Percentiles rank a stretch among this genome's conserved stretches.
These are phyloP conservation scores for Sanderia malayensis DNA, from an alignment of 30 jellyfish, hydroid and myxozoan genomes.

Conservation along the genomic window DNA sequence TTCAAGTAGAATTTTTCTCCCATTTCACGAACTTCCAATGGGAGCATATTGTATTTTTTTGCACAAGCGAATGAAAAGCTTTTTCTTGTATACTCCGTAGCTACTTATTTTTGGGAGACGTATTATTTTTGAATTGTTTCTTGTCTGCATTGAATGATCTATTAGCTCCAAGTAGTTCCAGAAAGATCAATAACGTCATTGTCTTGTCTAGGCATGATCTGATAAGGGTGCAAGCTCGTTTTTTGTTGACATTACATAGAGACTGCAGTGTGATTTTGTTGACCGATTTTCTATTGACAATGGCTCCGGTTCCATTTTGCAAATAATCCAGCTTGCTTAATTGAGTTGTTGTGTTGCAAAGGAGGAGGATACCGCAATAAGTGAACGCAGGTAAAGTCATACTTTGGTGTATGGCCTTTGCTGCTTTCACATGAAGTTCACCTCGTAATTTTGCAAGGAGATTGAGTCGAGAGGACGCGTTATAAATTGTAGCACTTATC, in stretches of 20 bases:
- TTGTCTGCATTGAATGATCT: conserved; percentile 20
- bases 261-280: conserved; percentile 25
- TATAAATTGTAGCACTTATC: not conserved
- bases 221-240: conserved; percentile 22
- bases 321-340: conserved; percentile 1
- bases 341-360: conserved; percentile 29
- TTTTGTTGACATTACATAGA: conserved; percentile 19
- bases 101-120: conserved; percentile 7
- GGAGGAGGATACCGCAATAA: conserved; percentile 51
- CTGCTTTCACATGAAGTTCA: conserved; percentile 32
- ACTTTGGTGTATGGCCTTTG: conserved; percentile 27
- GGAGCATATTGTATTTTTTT: conserved; percentile 24
- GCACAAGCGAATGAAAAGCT: conserved; percentile 11
- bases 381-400: conserved; percentile 50
- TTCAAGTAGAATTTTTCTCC: conserved; percentile 13
- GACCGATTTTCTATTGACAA: conserved; percentile 27
- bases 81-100: conserved; percentile 7
- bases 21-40: conserved; percentile 24
- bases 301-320: conserved; percentile 12
- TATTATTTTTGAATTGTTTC: conserved; percentile 1
- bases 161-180: conserved; percentile 7
- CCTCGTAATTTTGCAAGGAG: conserved; percentile 43
- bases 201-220: not conserved
- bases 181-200: not conserved
- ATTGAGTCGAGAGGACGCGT: conserved; percentile 28